phyloP scores from a whole-genome alignment of 2,113 vertebrate species.

The Naja naja region DNA sequence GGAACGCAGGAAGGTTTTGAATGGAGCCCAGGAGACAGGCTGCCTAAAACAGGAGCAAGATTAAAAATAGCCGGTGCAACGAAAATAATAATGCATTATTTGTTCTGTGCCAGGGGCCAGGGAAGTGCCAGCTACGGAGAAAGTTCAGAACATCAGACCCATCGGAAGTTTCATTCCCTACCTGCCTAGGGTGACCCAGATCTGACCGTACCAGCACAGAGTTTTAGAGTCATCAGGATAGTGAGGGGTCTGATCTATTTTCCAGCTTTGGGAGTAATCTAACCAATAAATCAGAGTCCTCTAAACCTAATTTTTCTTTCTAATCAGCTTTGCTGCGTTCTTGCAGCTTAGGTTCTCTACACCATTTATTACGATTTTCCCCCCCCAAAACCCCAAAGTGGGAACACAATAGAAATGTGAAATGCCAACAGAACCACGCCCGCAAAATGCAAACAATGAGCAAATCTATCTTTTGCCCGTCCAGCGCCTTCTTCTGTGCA shows the following conservation, averaged over 20 bases:
- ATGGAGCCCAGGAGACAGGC: fast-evolving
- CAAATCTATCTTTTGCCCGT: not conserved
- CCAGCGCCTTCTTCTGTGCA: too few species aligned
- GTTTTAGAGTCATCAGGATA: not conserved
- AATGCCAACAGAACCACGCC: not conserved
- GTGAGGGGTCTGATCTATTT: not conserved
- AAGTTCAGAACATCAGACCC: slow-evolving; percentile 23
- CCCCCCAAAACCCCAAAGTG: not conserved
- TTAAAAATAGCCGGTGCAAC: slow-evolving; percentile 56
- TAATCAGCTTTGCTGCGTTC: not conserved
- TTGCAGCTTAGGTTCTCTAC: not conserved
- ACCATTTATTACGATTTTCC: too few species aligned
- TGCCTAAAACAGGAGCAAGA: slow-evolving; percentile 30
- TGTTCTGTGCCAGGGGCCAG: slow-evolving; percentile 26
- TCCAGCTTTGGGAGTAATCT: not conserved
- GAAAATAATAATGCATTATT: slow-evolving; percentile 43
- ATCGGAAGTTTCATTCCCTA: not conserved
- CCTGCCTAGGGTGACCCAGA: slow-evolving; percentile 52
- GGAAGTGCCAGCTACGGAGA: not conserved
- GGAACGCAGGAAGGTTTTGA: not conserved
- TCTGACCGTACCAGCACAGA: fast-evolving
- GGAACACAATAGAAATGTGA: not conserved
- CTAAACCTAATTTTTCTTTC: not conserved
- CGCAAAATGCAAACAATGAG: not conserved
- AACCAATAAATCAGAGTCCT: not conserved